Evolutionary conservation across 2,888 invertebrate genomes (phyloP).

Genomic region (Morpho achilles): DNA sequence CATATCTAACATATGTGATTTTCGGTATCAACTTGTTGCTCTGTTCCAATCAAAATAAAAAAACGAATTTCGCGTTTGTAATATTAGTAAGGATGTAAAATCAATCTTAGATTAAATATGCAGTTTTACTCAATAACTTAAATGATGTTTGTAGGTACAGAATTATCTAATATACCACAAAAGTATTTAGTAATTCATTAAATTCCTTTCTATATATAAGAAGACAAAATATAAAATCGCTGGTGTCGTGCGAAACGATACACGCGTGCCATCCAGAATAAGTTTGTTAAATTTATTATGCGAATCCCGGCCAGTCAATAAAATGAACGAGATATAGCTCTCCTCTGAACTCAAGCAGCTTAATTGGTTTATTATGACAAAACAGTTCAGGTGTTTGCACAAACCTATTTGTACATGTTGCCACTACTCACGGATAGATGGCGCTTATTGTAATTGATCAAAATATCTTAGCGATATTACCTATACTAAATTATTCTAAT

Average conservation of each 20-base stretch:
- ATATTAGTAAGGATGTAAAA: no score
- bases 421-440: slow-evolving; percentile 54
- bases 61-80: no score
- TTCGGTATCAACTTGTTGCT: no score
- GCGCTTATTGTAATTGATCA: slow-evolving; percentile 31
- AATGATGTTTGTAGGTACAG: neutral
- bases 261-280: slow-evolving; percentile 31
- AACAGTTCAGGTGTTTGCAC: slow-evolving; percentile 18
- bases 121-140: neutral
- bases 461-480: no score
- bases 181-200: neutral
- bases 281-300: slow-evolving; percentile 37
- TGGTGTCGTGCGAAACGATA: no score
- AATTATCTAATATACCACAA: neutral
- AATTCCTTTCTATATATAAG: no score
- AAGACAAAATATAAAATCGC: no score
- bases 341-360: slow-evolving; percentile 42
- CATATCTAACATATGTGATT: no score
- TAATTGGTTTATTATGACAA: slow-evolving; percentile 52
- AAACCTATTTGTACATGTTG: slow-evolving; percentile 16
- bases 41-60: no score
- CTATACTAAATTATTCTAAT: no score
- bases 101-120: no score
- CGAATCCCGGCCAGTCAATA: slow-evolving; percentile 47
- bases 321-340: slow-evolving; percentile 45